These are phyloP conservation scores for Sycophila sp. DNA, from an alignment of 1,140 invertebrate species.

Conservation along the genomic window DNA sequence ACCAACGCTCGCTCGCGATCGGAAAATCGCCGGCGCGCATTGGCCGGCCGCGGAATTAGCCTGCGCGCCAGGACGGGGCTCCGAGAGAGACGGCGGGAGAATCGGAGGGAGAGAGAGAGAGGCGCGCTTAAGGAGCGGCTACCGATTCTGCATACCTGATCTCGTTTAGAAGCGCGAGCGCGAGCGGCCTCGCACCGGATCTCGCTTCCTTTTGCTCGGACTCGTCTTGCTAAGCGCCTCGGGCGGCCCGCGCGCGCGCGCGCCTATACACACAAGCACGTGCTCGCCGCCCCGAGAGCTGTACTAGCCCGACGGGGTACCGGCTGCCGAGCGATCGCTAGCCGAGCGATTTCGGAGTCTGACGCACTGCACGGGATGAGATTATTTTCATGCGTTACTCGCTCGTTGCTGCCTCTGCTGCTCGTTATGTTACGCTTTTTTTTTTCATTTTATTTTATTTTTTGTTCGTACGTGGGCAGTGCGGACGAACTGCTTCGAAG, in stretches of 20 bases:
- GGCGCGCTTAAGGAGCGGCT: constrained; percentile 38
- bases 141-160: constrained; percentile 42
- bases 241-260: too few relatives aligned
- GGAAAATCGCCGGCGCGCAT: constrained; percentile 12
- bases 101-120: constrained; percentile 1
- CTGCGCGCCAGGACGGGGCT: constrained; percentile 26
- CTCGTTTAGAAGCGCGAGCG: constrained; percentile 26
- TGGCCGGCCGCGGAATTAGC: constrained; percentile 26
- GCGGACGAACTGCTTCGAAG: not conserved
- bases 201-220: constrained; percentile 32
- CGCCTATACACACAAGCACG: too few relatives aligned
- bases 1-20: constrained; percentile 3
- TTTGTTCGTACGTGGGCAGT: not conserved
- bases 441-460: not conserved
- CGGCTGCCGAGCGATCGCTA: too few relatives aligned
- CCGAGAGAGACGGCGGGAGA: not conserved
- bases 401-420: too few relatives aligned
- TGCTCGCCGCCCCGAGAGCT: too few relatives aligned
- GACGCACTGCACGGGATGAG: not conserved
- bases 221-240: not conserved
- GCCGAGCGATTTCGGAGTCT: constrained; percentile 8
- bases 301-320: too few relatives aligned
- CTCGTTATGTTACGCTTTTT: too few relatives aligned
- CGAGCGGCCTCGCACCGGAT: constrained; percentile 6
- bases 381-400: constrained; percentile 11